Base-by-base conservation (phyloP, 2,797 vertebrate genomes). In the Thunnus albacares region DNA sequence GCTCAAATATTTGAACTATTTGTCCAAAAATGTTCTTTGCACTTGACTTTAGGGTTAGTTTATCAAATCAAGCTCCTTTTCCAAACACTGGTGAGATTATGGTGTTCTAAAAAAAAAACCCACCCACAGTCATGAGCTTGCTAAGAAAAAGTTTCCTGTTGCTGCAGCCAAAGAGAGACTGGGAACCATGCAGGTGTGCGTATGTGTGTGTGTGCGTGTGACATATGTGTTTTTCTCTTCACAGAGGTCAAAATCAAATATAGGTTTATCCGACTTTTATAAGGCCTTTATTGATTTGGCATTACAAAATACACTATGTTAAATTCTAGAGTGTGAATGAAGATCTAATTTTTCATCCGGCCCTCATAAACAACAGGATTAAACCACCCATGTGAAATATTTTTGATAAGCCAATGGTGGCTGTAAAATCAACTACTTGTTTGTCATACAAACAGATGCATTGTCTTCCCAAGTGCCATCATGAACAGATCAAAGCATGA, bases 1-100 rank as follows among this genome's bases (percentile, higher is more conserved):
- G 35, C 52, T 93, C 91, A 94, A 94, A 87, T 92, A 95, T 94
- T 91, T 90, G 15, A 92, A 89, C 82, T 88, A 93, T 94, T 92
- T 90, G 69, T 91, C 63, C 79, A 92, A 77, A 93, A 93, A 92
- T 80, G 86, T 83, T 85, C 78, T 10, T 26, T 83, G 80, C 78
- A 75, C 85, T 91, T 92, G 78, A 92, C 88, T 90, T 81, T 79
- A 38, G 86, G 81, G 81, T 85, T 80, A 75, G 79, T 90, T 93
- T 91, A 91, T 91, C 87, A 83, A 82, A 81, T 77, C 82, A 72
- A 87, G 86, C 86, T 91, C 62, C 75, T 75, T 91, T 82, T 86
- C 74, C 77, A 89, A 90, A 90, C 81, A 89, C 66, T 81, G 79
- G 56, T 69, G 80, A 91, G 90, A 89, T 90, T 85, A 90, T 76